A percentile compares a stretch with the other conserved stretches of the same genome.
phyloP scores from a whole-genome alignment of 2,888 invertebrate species.

The Calameuta pallipes region DNA sequence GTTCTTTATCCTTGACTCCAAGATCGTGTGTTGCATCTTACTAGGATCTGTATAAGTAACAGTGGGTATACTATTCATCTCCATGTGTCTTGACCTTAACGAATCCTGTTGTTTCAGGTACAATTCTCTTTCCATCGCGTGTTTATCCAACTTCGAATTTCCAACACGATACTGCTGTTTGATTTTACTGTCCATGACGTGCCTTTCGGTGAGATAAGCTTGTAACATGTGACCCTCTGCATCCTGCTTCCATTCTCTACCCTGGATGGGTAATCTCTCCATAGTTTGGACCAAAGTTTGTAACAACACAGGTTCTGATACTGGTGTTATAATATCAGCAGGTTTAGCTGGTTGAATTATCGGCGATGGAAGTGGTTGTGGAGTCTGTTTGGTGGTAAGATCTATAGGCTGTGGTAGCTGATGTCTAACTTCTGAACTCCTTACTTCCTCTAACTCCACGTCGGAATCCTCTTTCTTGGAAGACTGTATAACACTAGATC shows the following conservation, averaged over 20 bases:
- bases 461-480: constrained; percentile 44
- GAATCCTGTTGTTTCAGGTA: constrained; percentile 43
- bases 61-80: constrained; percentile 42
- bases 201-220: constrained; percentile 79
- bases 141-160: constrained; percentile 41
- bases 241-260: constrained; percentile 67
- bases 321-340: constrained; percentile 71
- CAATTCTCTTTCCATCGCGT: constrained; percentile 37
- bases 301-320: constrained; percentile 73
- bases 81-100: constrained; percentile 35
- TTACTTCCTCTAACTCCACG: constrained; percentile 39
- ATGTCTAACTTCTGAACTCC: constrained; percentile 31
- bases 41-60: constrained; percentile 54
- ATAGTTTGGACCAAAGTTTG: constrained; percentile 75
- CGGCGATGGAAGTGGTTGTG: constrained; percentile 32
- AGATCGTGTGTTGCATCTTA: constrained; percentile 43
- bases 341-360: constrained; percentile 46
- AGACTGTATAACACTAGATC: constrained; percentile 43
- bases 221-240: constrained; percentile 76
- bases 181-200: constrained; percentile 77
- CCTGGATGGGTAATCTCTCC: constrained; percentile 72
- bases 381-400: constrained; percentile 60
- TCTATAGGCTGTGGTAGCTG: constrained; percentile 63
- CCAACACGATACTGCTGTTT: constrained; percentile 70
- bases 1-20: constrained; percentile 42